Base-by-base conservation (phyloP, 2,113 vertebrate species). In the Pomatostomus ruficeps region DNA sequence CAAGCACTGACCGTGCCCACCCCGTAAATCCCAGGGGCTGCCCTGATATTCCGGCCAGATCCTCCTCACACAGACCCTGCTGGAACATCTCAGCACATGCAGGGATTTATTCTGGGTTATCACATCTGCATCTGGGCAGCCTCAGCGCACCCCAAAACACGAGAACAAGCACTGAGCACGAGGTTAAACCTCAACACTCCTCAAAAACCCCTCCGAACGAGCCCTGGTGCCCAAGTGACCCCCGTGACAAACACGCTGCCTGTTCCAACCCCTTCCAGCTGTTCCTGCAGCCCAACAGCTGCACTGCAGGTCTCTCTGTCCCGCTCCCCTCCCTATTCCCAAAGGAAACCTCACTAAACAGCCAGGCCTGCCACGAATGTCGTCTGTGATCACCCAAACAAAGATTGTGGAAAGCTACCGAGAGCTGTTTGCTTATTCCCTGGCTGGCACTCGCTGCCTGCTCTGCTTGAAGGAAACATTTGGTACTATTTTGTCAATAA, bases 401-500 rank as follows among this genome's bases (percentile, higher is more conserved):
- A 70, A 58, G 33, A 46, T 0, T 23, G 26, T 2, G 63, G 59
- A 45, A 66, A 88, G 67, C 75, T 59, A 4, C 36, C 20, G 1
- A 0, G 1, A 11, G 2, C 42, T 59, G 36, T 14, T 40, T 25
- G 74, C 70, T 95, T 35, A 58, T 74, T 55, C 63, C 83, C 72
- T 17, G 1, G 8, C 86, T 29, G 43, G 51, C 26, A 40, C 24
- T 88, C 16, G 29, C 40, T 1, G 22, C 43, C 75, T 71, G 65
- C 62, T 79, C 33, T 33, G 46, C 57, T 63, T n/a, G 26, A 61
- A 73, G 55, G 51, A 91, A 95, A 95, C 95, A 94, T 86, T 91
- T 90, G 85, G 75, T 48, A 20, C 23, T 95, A 59, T 96, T 97
- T 90, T 92, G 91, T 74, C 93, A 96, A 96, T 94, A 95, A 85